Percentiles rank a stretch among this genome's conserved stretches.
phyloP scores from a whole-genome alignment of 2,888 invertebrate species.

The Dolichopus griseipennis region DNA sequence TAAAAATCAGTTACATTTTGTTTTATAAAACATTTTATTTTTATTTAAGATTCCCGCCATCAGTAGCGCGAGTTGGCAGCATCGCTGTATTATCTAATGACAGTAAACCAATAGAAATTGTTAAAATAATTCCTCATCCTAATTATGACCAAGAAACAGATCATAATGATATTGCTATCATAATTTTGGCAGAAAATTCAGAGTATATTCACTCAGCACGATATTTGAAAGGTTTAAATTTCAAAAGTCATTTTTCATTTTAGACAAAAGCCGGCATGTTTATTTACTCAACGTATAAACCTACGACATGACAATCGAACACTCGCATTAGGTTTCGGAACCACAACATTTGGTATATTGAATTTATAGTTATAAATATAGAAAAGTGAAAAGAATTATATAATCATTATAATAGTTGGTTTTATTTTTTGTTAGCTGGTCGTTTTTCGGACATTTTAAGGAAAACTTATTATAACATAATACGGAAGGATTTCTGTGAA shows the following conservation, averaged over 20 bases:
- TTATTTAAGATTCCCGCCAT: conserved; percentile 20
- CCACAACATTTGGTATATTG: background rate
- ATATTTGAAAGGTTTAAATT: background rate
- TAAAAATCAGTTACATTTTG: conserved; percentile 3
- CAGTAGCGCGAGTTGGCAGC: conserved; percentile 22
- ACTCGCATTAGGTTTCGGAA: background rate
- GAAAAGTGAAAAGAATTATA: too few relatives aligned
- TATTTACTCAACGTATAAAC: background rate
- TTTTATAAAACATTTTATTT: background rate
- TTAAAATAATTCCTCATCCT: conserved; percentile 19
- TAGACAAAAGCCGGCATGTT: background rate
- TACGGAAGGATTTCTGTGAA: background rate
- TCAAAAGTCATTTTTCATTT: too few relatives aligned
- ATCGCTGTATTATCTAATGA: conserved; percentile 16
- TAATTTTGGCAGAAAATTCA: conserved; percentile 5
- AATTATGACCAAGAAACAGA: conserved; percentile 13
- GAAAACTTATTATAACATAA: background rate
- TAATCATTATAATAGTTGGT: too few relatives aligned
- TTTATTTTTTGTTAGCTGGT: background rate
- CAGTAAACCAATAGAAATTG: conserved; percentile 16
- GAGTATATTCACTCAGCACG: background rate
- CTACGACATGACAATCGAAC: background rate
- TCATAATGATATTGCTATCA: conserved; percentile 13
- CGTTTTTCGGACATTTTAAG: background rate
- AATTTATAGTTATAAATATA: too few relatives aligned